These are phyloP conservation scores for Eurytemora carolleeae DNA, from an alignment of 1,140 invertebrate genomes.

Conservation along the genomic window DNA sequence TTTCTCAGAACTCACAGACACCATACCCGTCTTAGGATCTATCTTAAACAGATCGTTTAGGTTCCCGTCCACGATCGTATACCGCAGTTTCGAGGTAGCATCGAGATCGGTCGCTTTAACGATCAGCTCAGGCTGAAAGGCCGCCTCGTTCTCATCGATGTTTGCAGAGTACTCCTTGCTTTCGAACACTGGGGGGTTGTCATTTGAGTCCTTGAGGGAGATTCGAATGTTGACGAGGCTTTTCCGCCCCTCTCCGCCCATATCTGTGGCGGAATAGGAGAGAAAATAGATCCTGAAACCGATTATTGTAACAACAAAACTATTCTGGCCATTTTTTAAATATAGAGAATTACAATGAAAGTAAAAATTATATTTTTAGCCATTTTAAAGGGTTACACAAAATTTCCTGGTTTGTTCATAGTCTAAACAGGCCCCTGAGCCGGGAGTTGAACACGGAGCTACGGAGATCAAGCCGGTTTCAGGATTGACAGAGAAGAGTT, in stretches of 20 bases:
- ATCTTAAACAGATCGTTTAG: constrained; percentile 42
- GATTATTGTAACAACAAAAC: no score
- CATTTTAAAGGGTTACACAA: no score
- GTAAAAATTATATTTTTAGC: no score
- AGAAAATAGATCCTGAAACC: constrained; percentile 63
- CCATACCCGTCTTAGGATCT: constrained; percentile 42
- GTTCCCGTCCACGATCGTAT: constrained; percentile 45
- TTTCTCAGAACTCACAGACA: constrained; percentile 38
- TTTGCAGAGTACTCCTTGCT: neutral
- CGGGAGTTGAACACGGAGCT: constrained; percentile 44
- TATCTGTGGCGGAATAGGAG: constrained; percentile 52
- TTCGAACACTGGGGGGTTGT: constrained; percentile 11
- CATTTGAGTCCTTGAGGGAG: constrained; percentile 27
- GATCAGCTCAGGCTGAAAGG: constrained; percentile 3
- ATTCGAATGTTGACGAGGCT: constrained; percentile 56
- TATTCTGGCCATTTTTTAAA: no score
- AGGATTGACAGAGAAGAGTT: constrained; percentile 57
- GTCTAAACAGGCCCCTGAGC: constrained; percentile 50
- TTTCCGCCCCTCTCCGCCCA: constrained; percentile 51
- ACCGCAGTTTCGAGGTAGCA: constrained; percentile 52
- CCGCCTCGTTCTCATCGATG: constrained; percentile 8
- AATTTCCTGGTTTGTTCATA: constrained; percentile 62
- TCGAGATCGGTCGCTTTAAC: constrained; percentile 53
- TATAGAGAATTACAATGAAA: no score
- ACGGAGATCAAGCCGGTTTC: constrained; percentile 60